Percentiles rank a stretch among this genome's conserved stretches.
Conservation (phyloP, 35 echinoderm and acorn worm genomes). For the Lytechinus pictus region DNA sequence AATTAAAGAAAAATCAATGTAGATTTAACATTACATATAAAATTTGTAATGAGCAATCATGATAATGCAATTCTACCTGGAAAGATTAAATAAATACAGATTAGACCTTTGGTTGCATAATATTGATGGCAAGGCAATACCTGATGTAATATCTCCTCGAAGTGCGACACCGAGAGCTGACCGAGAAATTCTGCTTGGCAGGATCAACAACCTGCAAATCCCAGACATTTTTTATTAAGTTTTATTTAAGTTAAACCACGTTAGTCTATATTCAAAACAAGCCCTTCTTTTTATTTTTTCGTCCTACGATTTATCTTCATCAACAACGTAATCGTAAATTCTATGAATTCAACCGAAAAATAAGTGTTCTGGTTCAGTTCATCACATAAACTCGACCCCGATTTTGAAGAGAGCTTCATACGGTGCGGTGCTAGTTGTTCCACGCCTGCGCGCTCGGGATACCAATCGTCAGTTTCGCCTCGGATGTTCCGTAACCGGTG, state of each 20-base stretch:
- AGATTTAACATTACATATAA: too few relatives aligned
- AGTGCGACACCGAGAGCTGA: background rate
- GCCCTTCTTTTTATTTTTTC: background rate
- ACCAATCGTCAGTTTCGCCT: background rate
- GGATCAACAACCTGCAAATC: background rate
- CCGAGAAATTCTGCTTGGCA: background rate
- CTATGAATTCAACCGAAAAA: too few relatives aligned
- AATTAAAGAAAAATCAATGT: too few relatives aligned
- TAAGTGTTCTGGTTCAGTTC: background rate
- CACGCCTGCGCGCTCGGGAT: background rate
- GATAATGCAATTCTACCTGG: too few relatives aligned
- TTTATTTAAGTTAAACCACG: too few relatives aligned
- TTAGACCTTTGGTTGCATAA: too few relatives aligned
- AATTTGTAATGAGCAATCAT: too few relatives aligned
- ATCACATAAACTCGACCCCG: background rate
- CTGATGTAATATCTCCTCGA: background rate
- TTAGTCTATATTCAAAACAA: background rate
- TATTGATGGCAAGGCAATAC: background rate
- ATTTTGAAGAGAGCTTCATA: background rate
- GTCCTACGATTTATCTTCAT: background rate
- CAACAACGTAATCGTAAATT: background rate
- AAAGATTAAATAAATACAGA: too few relatives aligned
- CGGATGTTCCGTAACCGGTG: background rate
- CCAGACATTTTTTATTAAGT: background rate
- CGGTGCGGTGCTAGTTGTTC: background rate